These are phyloP conservation scores for Syngnathus acus DNA, from an alignment of 2,797 vertebrate species.

Conservation along the genomic window DNA sequence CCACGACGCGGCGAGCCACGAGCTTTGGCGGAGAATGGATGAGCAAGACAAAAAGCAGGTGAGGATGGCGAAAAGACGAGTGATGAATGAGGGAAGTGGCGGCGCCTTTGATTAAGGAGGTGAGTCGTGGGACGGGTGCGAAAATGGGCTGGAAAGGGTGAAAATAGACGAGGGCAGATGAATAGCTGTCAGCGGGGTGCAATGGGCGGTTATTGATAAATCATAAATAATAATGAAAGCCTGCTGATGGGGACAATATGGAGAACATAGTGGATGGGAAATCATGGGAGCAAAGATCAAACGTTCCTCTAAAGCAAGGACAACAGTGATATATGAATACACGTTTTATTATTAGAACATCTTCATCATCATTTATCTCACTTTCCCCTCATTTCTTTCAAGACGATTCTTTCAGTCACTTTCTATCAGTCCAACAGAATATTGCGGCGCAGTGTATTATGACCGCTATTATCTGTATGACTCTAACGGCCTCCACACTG, in stretches of 20 bases:
- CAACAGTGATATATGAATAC: constrained; percentile 47
- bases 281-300: constrained; percentile 37
- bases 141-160: constrained; percentile 38
- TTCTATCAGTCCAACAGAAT: constrained; percentile 37
- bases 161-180: constrained; percentile 46
- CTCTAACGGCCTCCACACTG: constrained; percentile 51
- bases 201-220: constrained; percentile 43
- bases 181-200: constrained; percentile 28
- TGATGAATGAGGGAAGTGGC: constrained; percentile 32
- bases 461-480: constrained; percentile 51
- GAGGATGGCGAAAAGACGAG: constrained; percentile 18
- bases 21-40: constrained; percentile 16
- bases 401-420: constrained; percentile 16
- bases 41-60: constrained; percentile 17
- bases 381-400: constrained; percentile 16
- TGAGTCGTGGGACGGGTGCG: constrained; percentile 31
- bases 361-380: constrained; percentile 41
- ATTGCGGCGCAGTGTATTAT: constrained; percentile 33
- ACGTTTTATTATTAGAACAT: constrained; percentile 45
- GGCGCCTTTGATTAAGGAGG: constrained; percentile 38
- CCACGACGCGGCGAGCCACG: constrained; percentile 8
- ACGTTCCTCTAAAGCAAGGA: constrained; percentile 26
- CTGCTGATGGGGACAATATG: constrained; percentile 33
- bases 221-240: constrained; percentile 23
- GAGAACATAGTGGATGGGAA: constrained; percentile 24